phyloP scores from a whole-genome alignment of 2,888 invertebrate species.

The Lasioglossum leucozonium region DNA sequence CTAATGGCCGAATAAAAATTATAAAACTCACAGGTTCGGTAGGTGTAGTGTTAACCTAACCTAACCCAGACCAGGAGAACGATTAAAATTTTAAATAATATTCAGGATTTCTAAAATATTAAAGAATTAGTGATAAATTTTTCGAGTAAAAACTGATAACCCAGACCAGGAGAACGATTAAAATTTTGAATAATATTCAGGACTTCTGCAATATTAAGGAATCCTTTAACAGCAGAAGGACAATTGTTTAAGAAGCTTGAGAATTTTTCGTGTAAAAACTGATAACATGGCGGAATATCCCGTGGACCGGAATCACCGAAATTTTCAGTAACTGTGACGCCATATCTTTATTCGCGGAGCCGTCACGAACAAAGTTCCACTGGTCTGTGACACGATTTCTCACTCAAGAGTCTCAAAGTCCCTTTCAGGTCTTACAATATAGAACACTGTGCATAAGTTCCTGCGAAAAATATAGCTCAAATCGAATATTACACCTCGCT shows the following conservation, averaged over 20 bases:
- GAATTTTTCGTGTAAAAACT: too few species aligned
- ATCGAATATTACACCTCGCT: not conserved
- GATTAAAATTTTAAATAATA: too few species aligned
- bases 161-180: too few species aligned
- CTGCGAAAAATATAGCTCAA: not conserved
- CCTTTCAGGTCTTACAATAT: not conserved
- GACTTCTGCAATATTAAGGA: not conserved
- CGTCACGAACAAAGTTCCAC: constrained; percentile 14
- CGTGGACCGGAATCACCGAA: not conserved
- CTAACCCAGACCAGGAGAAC: too few species aligned
- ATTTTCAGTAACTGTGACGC: not conserved
- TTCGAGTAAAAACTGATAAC: too few species aligned
- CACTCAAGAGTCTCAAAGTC: constrained; percentile 11
- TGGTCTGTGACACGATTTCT: constrained; percentile 15
- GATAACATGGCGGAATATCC: not conserved
- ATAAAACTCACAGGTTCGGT: too few species aligned
- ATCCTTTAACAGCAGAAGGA: not conserved
- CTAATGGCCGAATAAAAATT: too few species aligned
- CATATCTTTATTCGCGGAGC: constrained; percentile 6
- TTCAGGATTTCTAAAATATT: too few species aligned
- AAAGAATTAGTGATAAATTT: too few species aligned
- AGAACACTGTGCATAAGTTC: not conserved
- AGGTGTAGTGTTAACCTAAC: too few species aligned
- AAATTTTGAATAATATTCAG: too few species aligned
- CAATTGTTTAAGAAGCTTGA: not conserved